phyloP scores from a whole-genome alignment of 2,113 vertebrate species.

The Trinectes maculatus region DNA sequence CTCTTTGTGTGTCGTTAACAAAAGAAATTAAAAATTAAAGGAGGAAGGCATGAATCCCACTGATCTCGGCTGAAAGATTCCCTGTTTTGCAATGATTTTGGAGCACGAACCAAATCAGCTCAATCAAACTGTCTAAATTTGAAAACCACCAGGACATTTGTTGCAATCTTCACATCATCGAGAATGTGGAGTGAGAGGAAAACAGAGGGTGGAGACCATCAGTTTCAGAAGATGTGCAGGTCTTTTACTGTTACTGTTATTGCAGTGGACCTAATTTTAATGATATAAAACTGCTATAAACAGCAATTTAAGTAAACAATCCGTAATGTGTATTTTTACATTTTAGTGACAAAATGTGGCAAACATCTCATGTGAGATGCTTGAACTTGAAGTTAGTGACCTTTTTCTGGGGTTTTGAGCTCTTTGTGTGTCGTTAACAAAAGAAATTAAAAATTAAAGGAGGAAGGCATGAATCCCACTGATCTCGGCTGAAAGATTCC shows the following conservation, averaged over 20 bases:
- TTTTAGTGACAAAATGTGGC: conserved; percentile 2
- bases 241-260: conserved; percentile 11
- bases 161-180: neutral
- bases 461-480: neutral
- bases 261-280: conserved; percentile 16
- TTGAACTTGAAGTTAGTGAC: conserved; percentile 12
- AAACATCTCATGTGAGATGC: conserved; percentile 3
- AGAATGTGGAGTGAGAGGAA: neutral
- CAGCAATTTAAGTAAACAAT: conserved; percentile 6
- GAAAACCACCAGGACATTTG: conserved; percentile 4
- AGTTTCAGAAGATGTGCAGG: too few species aligned
- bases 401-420: conserved; percentile 4
- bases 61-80: conserved; percentile 27
- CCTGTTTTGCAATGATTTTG: conserved; percentile 18
- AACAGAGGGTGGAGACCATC: neutral
- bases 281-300: conserved; percentile 2
- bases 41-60: neutral
- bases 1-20: conserved; percentile 7
- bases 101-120: neutral
- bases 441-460: neutral
- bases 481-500: conserved; percentile 25
- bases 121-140: neutral
- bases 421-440: conserved; percentile 7
- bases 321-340: neutral
- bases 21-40: neutral